Evolutionary conservation across 2,888 invertebrate species (phyloP).

Genomic region (Auanema sp.): DNA sequence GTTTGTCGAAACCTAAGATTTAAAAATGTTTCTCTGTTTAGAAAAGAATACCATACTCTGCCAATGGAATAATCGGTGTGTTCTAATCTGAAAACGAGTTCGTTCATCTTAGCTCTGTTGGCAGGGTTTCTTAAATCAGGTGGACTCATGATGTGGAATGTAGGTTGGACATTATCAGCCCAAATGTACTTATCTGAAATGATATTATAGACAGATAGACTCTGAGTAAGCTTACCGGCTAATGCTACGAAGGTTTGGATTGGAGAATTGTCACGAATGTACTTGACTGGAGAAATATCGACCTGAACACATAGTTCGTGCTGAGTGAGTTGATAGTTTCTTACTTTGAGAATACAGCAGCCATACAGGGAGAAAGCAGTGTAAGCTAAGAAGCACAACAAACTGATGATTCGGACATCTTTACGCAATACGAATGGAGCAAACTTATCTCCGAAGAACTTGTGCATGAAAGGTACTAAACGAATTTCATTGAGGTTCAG

Average conservation of each 20-base stretch:
- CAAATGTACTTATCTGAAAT: slow-evolving; percentile 59
- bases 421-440: slow-evolving; percentile 57
- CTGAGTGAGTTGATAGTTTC: not conserved
- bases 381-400: slow-evolving; percentile 54
- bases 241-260: slow-evolving; percentile 62
- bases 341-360: slow-evolving; percentile 50
- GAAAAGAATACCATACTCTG: too few relatives aligned
- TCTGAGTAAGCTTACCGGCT: slow-evolving; percentile 41
- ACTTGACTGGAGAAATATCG: slow-evolving; percentile 62
- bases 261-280: slow-evolving; percentile 63
- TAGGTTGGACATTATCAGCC: slow-evolving; percentile 64
- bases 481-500: not conserved
- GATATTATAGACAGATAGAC: not conserved
- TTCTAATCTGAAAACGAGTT: slow-evolving; percentile 59
- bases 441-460: slow-evolving; percentile 54
- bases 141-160: slow-evolving; percentile 61
- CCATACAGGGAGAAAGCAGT: slow-evolving; percentile 57
- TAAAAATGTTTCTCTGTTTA: too few relatives aligned
- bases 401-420: slow-evolving; percentile 47
- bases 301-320: slow-evolving; percentile 26
- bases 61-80: slow-evolving; percentile 61
- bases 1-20: slow-evolving; percentile 50
- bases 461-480: slow-evolving; percentile 61
- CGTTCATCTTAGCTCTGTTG: slow-evolving; percentile 53
- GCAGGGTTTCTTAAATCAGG: slow-evolving; percentile 58